Percentiles rank a stretch among this genome's conserved stretches.
Conservation (phyloP, 2,113 vertebrate genomes). For the Catharus fuscescens region DNA sequence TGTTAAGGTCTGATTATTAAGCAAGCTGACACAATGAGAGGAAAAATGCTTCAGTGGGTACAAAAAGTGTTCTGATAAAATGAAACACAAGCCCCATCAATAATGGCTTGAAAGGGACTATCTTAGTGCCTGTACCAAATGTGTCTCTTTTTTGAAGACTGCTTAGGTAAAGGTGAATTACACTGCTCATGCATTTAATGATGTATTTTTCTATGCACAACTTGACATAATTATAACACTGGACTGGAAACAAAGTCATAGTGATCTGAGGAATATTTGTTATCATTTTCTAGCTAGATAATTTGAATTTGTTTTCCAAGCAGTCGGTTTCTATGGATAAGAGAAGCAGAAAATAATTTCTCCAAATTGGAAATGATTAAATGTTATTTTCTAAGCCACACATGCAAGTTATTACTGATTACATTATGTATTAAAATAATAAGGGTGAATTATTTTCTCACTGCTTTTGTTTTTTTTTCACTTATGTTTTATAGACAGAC, state of each 20-base stretch:
- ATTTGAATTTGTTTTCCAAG: not conserved
- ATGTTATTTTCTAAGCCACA: not conserved
- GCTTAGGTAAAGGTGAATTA: not conserved
- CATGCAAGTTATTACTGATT: not conserved
- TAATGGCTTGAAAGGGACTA: not conserved
- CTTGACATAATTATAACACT: not conserved
- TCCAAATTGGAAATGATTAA: not conserved
- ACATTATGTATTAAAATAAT: not conserved
- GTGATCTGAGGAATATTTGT: not conserved
- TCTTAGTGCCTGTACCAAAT: not conserved
- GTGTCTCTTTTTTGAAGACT: not conserved
- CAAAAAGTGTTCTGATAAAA: not conserved
- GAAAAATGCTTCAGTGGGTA: not conserved
- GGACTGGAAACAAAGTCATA: not conserved
- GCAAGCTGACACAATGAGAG: not conserved
- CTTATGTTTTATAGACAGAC: not conserved
- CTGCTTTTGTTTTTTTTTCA: not conserved
- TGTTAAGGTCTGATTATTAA: slow-evolving; percentile 3
- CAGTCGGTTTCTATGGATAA: not conserved
- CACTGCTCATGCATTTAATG: not conserved
- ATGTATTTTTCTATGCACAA: not conserved
- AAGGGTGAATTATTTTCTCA: not conserved
- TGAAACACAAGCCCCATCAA: not conserved
- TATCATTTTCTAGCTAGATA: not conserved
- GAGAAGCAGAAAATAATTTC: not conserved